These are phyloP conservation scores for Anguilla japonica DNA, from an alignment of 2,113 vertebrate species.

Conservation along the genomic window DNA sequence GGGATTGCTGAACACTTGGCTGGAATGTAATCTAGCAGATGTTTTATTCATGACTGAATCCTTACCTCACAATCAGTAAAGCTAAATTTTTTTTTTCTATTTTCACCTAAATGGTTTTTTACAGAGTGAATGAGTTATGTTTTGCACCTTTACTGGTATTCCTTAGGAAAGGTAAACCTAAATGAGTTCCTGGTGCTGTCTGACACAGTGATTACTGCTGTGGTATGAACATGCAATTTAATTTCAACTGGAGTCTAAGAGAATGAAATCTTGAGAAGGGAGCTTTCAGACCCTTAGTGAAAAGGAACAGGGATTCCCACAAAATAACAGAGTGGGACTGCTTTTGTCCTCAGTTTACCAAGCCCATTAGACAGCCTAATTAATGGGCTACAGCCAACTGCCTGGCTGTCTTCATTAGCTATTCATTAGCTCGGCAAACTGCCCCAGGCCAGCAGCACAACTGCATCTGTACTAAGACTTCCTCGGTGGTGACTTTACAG, in stretches of 20 bases:
- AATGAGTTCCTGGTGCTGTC: not conserved
- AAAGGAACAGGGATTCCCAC: not conserved
- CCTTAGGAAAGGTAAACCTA: not conserved
- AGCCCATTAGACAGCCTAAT: conserved; percentile 25
- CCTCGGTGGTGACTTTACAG: not conserved
- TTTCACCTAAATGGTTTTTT: not conserved
- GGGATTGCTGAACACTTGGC: not conserved
- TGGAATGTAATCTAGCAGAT: not conserved
- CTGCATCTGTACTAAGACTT: not conserved
- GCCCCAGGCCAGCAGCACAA: conserved; percentile 13
- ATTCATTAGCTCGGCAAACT: conserved; percentile 31
- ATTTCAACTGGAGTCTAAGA: not conserved
- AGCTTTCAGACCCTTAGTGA: conserved; percentile 3
- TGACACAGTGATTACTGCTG: not conserved
- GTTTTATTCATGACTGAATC: conserved; percentile 9
- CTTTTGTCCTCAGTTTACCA: conserved; percentile 22
- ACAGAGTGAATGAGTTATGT: not conserved
- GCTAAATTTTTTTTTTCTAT: not conserved
- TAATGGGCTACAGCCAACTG: conserved; percentile 25
- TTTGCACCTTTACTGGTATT: not conserved
- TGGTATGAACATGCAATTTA: not conserved
- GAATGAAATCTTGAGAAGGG: not conserved
- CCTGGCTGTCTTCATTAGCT: conserved; percentile 23
- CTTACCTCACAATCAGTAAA: not conserved
- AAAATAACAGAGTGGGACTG: not conserved